A percentile compares a stretch with the other conserved stretches of the same genome.
These are phyloP conservation scores for Caenorhabditis auriculariae DNA, from an alignment of 2,888 invertebrate species.

Conservation along the genomic window DNA sequence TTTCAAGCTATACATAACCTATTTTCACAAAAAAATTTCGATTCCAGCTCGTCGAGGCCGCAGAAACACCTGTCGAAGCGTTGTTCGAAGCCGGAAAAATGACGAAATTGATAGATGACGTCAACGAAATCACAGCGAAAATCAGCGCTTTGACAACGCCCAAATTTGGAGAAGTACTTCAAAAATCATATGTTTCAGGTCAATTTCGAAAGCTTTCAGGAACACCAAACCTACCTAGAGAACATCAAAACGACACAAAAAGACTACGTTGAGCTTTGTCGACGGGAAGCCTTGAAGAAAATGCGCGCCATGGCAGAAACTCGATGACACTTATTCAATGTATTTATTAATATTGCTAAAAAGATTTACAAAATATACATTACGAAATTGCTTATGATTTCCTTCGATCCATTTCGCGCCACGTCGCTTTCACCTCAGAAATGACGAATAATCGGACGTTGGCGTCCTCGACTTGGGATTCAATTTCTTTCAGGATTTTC, in stretches of 20 bases:
- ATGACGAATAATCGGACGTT: no score
- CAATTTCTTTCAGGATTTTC: no score
- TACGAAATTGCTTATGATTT: no score
- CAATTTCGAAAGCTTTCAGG: no score
- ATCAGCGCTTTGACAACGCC: constrained; percentile 4
- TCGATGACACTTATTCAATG: neutral
- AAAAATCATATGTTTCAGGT: no score
- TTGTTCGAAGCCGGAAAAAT: constrained; percentile 39
- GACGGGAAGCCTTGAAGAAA: constrained; percentile 35
- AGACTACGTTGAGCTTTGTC: constrained; percentile 33
- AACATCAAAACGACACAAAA: constrained; percentile 27
- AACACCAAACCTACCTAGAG: constrained; percentile 31
- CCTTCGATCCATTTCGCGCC: no score
- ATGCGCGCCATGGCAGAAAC: constrained; percentile 23
- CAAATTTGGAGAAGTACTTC: constrained; percentile 1
- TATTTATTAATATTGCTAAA: no score
- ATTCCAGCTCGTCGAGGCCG: constrained; percentile 41
- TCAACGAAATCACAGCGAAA: constrained; percentile 1
- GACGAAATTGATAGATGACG: constrained; percentile 10
- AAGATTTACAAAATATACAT: no score
- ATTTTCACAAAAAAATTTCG: neutral
- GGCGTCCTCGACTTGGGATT: no score
- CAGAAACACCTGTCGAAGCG: constrained; percentile 39
- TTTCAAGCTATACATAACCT: neutral
- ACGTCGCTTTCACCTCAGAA: no score